A percentile compares a stretch with the other conserved stretches of the same genome.
phyloP scores from a whole-genome alignment of 2,888 invertebrate species.

The Oscheius myriophilus region DNA sequence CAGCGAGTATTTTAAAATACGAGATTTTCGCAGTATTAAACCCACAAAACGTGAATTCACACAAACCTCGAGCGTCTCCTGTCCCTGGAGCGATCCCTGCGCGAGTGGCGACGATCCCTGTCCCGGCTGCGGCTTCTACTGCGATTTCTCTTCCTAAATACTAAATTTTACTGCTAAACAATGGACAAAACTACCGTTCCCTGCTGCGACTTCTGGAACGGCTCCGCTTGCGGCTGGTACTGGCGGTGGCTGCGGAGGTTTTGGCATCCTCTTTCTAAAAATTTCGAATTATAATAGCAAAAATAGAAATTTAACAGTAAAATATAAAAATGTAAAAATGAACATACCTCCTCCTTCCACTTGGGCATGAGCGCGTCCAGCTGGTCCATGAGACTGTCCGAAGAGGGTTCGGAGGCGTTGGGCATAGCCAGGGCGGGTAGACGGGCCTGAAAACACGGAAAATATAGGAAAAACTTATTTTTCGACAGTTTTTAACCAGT shows the following conservation, averaged over 20 bases:
- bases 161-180: too few relatives aligned
- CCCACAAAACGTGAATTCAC: too few relatives aligned
- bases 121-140: slow-evolving; percentile 38
- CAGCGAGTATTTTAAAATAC: slow-evolving; percentile 1
- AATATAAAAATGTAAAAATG: background rate
- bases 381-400: slow-evolving; percentile 72
- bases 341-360: slow-evolving; percentile 54
- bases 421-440: slow-evolving; percentile 73
- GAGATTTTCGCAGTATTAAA: too few relatives aligned
- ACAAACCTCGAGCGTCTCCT: slow-evolving; percentile 32
- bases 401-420: slow-evolving; percentile 70
- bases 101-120: slow-evolving; percentile 29
- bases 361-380: slow-evolving; percentile 72
- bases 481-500: too few relatives aligned
- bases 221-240: slow-evolving; percentile 26
- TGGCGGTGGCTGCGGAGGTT: background rate
- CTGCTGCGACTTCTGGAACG: slow-evolving; percentile 38
- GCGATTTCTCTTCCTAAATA: slow-evolving; percentile 1
- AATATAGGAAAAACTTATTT: background rate
- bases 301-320: background rate
- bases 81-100: slow-evolving; percentile 12
- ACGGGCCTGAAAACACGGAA: slow-evolving; percentile 28
- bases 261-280: slow-evolving; percentile 16
- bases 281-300: background rate
- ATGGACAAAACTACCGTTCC: background rate